phyloP scores from a whole-genome alignment of 1,140 invertebrate genomes.

The Popillia japonica region DNA sequence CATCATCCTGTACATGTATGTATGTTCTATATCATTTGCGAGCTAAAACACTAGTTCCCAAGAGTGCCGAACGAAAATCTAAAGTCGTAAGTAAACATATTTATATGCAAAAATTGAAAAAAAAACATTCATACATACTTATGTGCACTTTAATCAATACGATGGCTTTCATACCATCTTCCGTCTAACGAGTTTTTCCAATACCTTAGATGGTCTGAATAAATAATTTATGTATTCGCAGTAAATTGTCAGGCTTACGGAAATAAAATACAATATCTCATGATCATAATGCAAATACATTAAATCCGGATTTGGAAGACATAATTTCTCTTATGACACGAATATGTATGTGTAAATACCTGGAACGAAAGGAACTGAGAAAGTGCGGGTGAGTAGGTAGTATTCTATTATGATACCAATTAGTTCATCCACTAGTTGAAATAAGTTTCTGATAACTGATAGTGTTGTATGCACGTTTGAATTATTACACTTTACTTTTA shows the following conservation, averaged over 20 bases:
- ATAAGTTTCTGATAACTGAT: not conserved
- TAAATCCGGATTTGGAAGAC: conserved; percentile 1
- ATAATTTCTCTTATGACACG: conserved; percentile 24
- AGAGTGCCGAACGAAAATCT: too few species aligned
- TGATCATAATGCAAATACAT: not conserved
- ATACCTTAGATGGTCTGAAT: not conserved
- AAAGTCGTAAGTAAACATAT: too few species aligned
- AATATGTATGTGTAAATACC: not conserved
- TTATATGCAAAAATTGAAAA: too few species aligned
- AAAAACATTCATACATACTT: too few species aligned
- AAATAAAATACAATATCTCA: not conserved
- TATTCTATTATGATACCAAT: not conserved
- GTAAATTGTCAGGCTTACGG: not conserved
- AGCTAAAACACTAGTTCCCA: too few species aligned
- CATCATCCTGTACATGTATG: too few species aligned
- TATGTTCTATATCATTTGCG: too few species aligned
- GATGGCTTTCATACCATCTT: too few species aligned
- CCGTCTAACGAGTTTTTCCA: too few species aligned
- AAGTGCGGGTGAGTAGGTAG: not conserved
- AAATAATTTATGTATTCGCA: not conserved
- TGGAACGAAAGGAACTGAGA: conserved; percentile 8
- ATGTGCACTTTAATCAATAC: too few species aligned
- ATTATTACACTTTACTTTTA: not conserved
- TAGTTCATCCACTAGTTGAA: not conserved
- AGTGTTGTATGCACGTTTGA: not conserved